phyloP scores from a whole-genome alignment of 2,797 vertebrate genomes.

The Anguilla obscura region DNA sequence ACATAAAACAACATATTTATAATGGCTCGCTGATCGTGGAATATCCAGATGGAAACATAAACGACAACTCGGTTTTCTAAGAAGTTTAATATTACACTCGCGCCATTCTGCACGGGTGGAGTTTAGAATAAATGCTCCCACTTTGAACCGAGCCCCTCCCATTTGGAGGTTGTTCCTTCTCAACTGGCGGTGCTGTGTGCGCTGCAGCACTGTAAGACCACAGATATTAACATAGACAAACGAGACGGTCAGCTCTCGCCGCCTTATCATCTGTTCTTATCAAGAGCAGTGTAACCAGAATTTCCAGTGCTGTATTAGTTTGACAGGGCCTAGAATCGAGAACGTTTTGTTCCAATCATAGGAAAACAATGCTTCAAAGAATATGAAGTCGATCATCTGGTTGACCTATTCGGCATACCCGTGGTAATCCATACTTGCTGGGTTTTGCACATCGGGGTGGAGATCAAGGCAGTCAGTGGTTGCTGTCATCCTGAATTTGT shows the following conservation, averaged over 20 bases:
- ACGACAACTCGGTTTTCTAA: too few species aligned
- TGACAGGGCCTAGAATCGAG: not conserved
- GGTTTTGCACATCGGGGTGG: not conserved
- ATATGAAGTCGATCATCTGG: not conserved
- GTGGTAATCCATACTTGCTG: not conserved
- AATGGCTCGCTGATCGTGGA: not conserved
- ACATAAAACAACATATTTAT: not conserved
- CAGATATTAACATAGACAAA: not conserved
- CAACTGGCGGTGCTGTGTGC: not conserved
- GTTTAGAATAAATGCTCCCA: not conserved
- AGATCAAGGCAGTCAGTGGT: not conserved
- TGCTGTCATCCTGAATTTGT: too few species aligned
- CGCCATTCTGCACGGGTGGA: not conserved
- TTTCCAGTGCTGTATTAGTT: not conserved
- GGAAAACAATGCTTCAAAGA: not conserved
- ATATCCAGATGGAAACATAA: not conserved
- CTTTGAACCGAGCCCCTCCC: not conserved
- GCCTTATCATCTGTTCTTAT: not conserved
- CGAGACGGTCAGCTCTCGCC: not conserved
- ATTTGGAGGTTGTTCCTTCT: not conserved
- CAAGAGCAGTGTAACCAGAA: not conserved
- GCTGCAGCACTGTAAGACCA: not conserved
- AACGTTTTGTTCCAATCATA: not conserved
- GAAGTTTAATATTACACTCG: too few species aligned
- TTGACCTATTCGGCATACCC: not conserved